Evolutionary conservation across 2,888 invertebrate genomes (phyloP).

Genomic region (Amblyteles armatorius): DNA sequence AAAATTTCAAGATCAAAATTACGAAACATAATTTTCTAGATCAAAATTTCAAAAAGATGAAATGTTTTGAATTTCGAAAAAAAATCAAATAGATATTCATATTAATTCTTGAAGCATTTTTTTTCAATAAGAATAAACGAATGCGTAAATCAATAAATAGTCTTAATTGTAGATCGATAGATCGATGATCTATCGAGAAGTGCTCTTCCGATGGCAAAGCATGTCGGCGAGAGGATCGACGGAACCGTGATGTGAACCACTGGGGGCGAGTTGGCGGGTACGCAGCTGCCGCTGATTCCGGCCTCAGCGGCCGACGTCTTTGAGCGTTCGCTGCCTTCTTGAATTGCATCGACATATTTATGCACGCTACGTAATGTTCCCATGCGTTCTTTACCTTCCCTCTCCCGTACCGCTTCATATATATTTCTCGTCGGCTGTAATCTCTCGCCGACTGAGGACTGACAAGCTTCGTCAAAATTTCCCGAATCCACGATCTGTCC

Average conservation of each 20-base stretch:
- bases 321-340: conserved; percentile 76
- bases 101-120: no score
- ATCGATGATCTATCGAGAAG: background rate
- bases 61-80: no score
- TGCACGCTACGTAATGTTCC: conserved; percentile 69
- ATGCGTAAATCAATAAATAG: no score
- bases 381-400: conserved; percentile 47
- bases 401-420: conserved; percentile 35
- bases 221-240: background rate
- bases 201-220: background rate
- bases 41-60: no score
- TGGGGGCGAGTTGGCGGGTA: conserved; percentile 74
- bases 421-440: conserved; percentile 47
- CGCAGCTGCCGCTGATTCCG: conserved; percentile 76
- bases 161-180: background rate
- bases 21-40: no score
- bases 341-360: conserved; percentile 78
- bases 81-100: no score
- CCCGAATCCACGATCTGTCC: no score
- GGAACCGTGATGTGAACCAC: conserved; percentile 75
- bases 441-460: conserved; percentile 8
- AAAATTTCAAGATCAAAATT: no score
- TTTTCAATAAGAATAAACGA: no score
- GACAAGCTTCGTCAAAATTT: conserved; percentile 1
- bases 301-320: conserved; percentile 73